Conservation (phyloP, 1,140 invertebrate species). For the Trinorchestia longiramus region DNA sequence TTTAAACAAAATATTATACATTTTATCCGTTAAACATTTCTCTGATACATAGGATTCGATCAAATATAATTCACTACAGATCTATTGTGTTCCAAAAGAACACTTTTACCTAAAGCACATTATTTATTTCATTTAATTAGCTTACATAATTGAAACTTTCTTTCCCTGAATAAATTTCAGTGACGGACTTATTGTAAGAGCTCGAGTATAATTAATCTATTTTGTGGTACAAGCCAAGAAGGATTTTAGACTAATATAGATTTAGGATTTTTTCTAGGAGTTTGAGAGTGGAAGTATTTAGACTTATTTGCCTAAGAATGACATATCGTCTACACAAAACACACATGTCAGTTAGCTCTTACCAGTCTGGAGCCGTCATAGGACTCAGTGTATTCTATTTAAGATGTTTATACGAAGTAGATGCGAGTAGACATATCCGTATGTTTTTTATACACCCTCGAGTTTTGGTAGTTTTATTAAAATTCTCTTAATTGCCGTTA, state of each 20-base stretch:
- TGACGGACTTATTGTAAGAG: too few species aligned
- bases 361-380: not conserved
- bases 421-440: not conserved
- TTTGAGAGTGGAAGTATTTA: not conserved
- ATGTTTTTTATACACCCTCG: not conserved
- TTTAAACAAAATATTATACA: too few species aligned
- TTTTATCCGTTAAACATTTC: not conserved
- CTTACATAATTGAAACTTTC: too few species aligned
- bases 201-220: not conserved
- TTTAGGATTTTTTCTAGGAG: not conserved
- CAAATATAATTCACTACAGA: not conserved
- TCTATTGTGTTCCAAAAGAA: too few species aligned
- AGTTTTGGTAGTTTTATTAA: not conserved
- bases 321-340: not conserved
- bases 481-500: not conserved
- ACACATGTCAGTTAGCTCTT: not conserved
- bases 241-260: not conserved
- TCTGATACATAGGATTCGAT: not conserved
- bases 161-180: too few species aligned
- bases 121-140: too few species aligned
- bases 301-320: not conserved
- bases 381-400: not conserved
- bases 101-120: too few species aligned
- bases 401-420: not conserved
- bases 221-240: not conserved